Conservation (phyloP, 2,888 invertebrate genomes). For the Nezara viridula region DNA sequence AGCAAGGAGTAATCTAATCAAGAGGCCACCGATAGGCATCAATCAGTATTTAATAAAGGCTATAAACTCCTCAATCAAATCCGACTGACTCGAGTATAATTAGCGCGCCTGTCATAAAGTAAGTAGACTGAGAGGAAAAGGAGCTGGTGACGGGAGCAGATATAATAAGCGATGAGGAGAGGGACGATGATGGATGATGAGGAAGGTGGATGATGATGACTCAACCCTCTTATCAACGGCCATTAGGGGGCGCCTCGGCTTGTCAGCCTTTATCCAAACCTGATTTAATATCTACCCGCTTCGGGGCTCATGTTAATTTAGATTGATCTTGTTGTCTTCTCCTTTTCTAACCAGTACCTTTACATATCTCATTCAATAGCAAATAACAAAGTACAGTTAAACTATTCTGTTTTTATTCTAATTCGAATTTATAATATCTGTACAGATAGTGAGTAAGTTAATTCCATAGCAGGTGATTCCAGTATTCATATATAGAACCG, state of each 20-base stretch:
- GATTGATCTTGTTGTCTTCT: background rate
- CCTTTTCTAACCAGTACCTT: background rate
- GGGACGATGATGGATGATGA: background rate
- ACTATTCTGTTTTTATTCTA: background rate
- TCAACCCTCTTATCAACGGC: slow-evolving; percentile 39
- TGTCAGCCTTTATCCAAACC: slow-evolving; percentile 5
- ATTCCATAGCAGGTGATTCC: too few relatives aligned
- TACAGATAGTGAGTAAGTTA: too few relatives aligned
- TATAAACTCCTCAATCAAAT: slow-evolving; percentile 1
- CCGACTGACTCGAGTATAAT: slow-evolving; percentile 11
- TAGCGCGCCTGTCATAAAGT: background rate
- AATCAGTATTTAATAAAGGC: background rate
- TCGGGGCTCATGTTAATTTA: background rate
- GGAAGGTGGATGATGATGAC: slow-evolving; percentile 8
- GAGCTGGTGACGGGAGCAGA: slow-evolving; percentile 13
- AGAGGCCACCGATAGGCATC: background rate
- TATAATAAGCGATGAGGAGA: background rate
- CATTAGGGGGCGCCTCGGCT: slow-evolving; percentile 18
- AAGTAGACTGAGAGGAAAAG: background rate
- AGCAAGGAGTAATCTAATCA: background rate
- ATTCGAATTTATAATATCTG: too few relatives aligned
- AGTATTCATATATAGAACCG: too few relatives aligned
- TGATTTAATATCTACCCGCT: slow-evolving; percentile 9
- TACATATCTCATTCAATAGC: background rate
- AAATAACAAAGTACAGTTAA: background rate